Base-by-base conservation (phyloP, 2,797 vertebrate genomes). In the Enteromius paludinosus region DNA sequence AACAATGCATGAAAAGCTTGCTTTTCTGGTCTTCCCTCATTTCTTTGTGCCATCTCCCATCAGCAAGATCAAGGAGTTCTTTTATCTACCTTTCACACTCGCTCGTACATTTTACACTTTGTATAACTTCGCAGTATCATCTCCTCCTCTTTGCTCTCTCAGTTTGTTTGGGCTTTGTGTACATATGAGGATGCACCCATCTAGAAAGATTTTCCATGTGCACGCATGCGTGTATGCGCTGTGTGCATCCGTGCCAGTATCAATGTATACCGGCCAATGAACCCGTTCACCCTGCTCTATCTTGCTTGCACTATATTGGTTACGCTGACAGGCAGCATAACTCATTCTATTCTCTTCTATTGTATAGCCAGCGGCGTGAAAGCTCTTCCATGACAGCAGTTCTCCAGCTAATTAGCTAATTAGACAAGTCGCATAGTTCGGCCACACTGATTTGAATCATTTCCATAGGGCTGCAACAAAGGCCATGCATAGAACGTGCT, bases 331-430 rank as follows among this genome's bases (percentile, higher is more conserved):
- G 70, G 49, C 33, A 64, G 33, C 62, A 38, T 59, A 81, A 56
- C 23, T 30, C 86, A 82, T 73, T 49, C 61, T 59, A 18, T 64
- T 78, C 68, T 81, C 72, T 49, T 84, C 74, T 47, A 64, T 78
- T 62, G 45, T 86, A 45, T 74, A 83, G 78, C 72, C 52, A 64
- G 65, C 25, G 23, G 74, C 65, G 71, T 78, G n/a, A 77, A 80
- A 79, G 68, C 65, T 81, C 59, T 68, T 72, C 78, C 33, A 59
- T 38, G 52, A 82, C 79, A 77, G 78, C 86, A 33, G 38, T 86
- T 86, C 83, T 82, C 76, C 35, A 81, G 76, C 83, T 87, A 86
- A 87, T 87, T 89, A 85, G 81, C 81, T 86, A 89, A 87, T 89
- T 87, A 87, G 79, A 74, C 73, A 75, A 62, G 70, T 64, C n/a